Evolutionary conservation across 2,888 invertebrate species (phyloP).

Genomic region (Aproaerema taeniolella): DNA sequence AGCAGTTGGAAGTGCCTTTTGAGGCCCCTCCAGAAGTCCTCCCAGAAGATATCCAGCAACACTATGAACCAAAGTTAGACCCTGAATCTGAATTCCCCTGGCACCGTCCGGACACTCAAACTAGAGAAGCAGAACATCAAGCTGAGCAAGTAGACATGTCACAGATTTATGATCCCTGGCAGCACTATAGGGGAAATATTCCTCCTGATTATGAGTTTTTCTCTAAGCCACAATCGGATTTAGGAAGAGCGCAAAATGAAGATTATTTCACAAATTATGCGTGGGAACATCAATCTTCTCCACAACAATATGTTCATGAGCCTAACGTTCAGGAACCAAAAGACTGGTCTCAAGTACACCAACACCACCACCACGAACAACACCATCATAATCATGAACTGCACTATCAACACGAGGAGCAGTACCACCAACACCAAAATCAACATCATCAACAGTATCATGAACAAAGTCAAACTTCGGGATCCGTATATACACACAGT

Average conservation of each 20-base stretch:
- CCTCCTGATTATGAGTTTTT: conserved; percentile 19
- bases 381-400: conserved; percentile 21
- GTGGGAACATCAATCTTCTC: conserved; percentile 41
- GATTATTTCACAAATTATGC: conserved; percentile 51
- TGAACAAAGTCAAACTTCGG: too few relatives aligned
- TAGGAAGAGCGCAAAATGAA: conserved; percentile 24
- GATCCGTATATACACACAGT: conserved; percentile 1
- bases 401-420: conserved; percentile 12
- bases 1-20: conserved; percentile 50
- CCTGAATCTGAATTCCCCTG: conserved; percentile 66
- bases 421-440: conserved; percentile 3
- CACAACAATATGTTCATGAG: not conserved
- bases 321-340: not conserved
- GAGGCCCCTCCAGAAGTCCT: conserved; percentile 32
- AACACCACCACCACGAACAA: conserved; percentile 22
- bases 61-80: conserved; percentile 55
- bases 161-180: conserved; percentile 84
- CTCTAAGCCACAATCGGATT: conserved; percentile 20
- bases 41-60: conserved; percentile 41
- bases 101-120: conserved; percentile 58
- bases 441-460: conserved; percentile 1
- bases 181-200: conserved; percentile 78
- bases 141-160: conserved; percentile 38
- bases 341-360: not conserved
- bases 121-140: conserved; percentile 28